These are phyloP conservation scores for Sphenopsis melanotis DNA, from an alignment of 2,797 vertebrate genomes.

Conservation along the genomic window DNA sequence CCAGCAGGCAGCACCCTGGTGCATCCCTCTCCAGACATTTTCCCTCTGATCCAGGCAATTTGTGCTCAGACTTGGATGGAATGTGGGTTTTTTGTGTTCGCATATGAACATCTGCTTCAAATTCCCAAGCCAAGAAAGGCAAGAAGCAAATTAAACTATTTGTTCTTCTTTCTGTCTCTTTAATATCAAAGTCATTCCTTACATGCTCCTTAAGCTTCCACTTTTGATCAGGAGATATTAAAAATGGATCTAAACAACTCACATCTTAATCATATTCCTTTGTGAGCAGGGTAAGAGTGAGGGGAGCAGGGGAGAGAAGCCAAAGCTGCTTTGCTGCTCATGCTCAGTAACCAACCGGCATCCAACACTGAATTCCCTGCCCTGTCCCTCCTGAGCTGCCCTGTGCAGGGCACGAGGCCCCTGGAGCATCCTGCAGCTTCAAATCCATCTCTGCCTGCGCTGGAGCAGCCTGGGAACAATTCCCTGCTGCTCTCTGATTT, in stretches of 20 bases:
- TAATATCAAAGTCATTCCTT: constrained; percentile 4
- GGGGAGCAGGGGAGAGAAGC: background rate
- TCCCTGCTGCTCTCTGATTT: constrained; percentile 4
- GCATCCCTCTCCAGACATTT: background rate
- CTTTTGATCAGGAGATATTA: constrained; percentile 54
- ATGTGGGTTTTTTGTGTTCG: background rate
- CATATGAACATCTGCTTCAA: constrained; percentile 58
- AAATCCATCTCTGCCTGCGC: background rate
- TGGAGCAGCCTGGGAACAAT: background rate
- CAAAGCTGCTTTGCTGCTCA: background rate
- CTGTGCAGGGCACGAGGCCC: background rate
- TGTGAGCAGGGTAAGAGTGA: background rate
- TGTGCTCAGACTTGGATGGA: constrained; percentile 17
- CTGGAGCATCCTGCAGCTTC: background rate
- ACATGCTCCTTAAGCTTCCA: constrained; percentile 1
- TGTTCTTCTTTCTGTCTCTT: constrained; percentile 43
- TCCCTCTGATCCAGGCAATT: background rate
- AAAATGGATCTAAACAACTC: constrained; percentile 51
- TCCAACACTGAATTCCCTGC: background rate
- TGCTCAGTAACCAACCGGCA: fast-evolving
- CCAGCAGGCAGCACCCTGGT: background rate
- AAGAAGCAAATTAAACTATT: constrained; percentile 59
- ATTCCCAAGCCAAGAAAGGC: constrained; percentile 51
- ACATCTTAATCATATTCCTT: constrained; percentile 36
- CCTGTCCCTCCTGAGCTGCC: background rate